Conservation (phyloP, 2,113 vertebrate species). For the Opisthocomus hoazin region DNA sequence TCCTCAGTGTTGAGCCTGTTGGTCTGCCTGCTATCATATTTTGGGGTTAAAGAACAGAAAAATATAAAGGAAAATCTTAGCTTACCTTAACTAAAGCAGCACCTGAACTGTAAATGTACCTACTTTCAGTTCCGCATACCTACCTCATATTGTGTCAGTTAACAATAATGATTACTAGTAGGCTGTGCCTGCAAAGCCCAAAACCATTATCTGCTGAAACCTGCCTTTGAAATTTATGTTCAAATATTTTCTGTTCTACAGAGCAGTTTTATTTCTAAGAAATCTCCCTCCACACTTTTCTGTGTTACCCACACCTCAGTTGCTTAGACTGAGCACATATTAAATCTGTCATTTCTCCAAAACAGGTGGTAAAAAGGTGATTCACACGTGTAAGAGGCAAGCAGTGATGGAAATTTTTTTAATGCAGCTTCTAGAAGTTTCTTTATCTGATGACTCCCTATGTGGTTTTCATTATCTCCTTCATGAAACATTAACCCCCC, state of each 20-base stretch:
- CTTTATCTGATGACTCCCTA: background rate
- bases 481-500: background rate
- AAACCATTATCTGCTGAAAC: background rate
- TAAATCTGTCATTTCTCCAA: background rate
- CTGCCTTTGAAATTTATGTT: constrained; percentile 27
- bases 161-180: background rate
- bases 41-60: background rate
- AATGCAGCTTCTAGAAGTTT: background rate
- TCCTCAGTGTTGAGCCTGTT: background rate
- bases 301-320: background rate
- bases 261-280: background rate
- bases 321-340: background rate
- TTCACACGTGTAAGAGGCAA: background rate
- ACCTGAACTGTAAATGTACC: background rate
- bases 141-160: background rate
- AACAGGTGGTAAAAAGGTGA: background rate
- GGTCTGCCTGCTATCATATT: background rate
- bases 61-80: background rate
- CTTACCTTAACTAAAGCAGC: background rate
- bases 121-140: background rate
- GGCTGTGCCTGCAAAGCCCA: background rate
- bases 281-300: background rate
- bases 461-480: background rate
- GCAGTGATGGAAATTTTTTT: background rate
- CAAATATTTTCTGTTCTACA: constrained; percentile 25